Conservation (phyloP, 2,888 invertebrate species). For the Rhabditoides inermis region DNA sequence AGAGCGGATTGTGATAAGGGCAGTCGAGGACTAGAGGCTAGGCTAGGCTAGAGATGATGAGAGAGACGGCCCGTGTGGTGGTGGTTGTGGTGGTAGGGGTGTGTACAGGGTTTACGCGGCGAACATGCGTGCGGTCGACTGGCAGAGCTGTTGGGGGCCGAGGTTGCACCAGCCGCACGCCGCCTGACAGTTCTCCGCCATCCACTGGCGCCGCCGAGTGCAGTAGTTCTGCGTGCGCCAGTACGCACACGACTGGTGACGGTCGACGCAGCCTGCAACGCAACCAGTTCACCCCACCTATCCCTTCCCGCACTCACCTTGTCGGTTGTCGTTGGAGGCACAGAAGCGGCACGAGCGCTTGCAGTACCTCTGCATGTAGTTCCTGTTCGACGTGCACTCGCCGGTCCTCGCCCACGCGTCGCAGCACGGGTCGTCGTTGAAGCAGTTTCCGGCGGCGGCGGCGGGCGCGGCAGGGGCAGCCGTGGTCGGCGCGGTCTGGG, state of each 20-base stretch:
- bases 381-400: constrained; percentile 39
- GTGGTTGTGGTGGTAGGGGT: too few species aligned
- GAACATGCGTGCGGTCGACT: constrained; percentile 38
- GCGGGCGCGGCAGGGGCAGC: constrained; percentile 8
- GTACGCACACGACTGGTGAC: constrained; percentile 45
- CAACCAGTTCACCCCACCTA: not conserved
- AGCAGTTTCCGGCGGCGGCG: constrained; percentile 24
- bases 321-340: constrained; percentile 15
- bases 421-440: constrained; percentile 50
- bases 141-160: constrained; percentile 37
- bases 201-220: constrained; percentile 45
- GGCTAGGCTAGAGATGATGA: too few species aligned
- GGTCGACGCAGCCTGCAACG: constrained; percentile 41
- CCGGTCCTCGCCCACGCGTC: constrained; percentile 35
- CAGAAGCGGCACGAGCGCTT: constrained; percentile 43
- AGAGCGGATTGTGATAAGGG: too few species aligned
- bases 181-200: constrained; percentile 38
- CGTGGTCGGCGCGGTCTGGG: constrained; percentile 4
- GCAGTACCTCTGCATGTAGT: constrained; percentile 47
- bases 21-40: too few species aligned
- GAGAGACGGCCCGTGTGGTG: too few species aligned
- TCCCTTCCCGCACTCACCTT: constrained; percentile 12
- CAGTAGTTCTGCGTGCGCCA: constrained; percentile 45
- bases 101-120: too few species aligned
- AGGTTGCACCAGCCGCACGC: constrained; percentile 47